Conservation (phyloP, 2,888 invertebrate species). For the Pristionchus arcanus region DNA sequence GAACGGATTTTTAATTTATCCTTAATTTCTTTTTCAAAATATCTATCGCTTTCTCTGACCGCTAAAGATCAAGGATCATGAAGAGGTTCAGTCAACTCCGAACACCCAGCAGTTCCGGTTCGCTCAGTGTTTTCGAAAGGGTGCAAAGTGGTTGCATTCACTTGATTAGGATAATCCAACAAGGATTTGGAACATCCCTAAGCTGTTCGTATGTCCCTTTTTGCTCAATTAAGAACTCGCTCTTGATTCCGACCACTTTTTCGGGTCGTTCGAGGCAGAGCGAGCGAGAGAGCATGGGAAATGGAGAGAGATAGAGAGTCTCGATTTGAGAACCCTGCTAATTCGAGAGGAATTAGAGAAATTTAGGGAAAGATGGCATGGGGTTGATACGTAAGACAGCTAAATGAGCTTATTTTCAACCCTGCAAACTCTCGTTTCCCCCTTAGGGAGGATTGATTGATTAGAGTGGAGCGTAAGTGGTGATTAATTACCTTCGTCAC, state of each 20-base stretch:
- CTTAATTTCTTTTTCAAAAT: too few relatives aligned
- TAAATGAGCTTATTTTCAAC: neutral
- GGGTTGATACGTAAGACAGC: neutral
- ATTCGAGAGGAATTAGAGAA: constrained; percentile 46
- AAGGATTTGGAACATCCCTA: constrained; percentile 24
- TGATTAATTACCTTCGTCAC: neutral
- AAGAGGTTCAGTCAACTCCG: neutral
- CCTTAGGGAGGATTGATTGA: neutral
- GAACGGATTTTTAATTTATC: too few relatives aligned
- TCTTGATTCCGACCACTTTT: neutral
- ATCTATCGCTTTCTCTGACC: neutral
- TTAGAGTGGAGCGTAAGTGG: neutral
- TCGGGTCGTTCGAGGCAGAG: too few relatives aligned
- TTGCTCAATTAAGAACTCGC: constrained; percentile 24
- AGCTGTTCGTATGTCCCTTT: neutral
- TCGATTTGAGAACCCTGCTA: neutral
- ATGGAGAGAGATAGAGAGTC: neutral
- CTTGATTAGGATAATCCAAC: neutral
- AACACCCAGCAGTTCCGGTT: neutral
- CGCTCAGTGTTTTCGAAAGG: neutral
- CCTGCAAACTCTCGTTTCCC: neutral
- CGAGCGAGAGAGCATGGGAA: too few relatives aligned
- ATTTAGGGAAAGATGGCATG: neutral
- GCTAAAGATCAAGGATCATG: neutral
- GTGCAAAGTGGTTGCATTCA: constrained; percentile 34